Evolutionary conservation across 2,113 vertebrate genomes (phyloP).

Genomic region (Raja brachyura): DNA sequence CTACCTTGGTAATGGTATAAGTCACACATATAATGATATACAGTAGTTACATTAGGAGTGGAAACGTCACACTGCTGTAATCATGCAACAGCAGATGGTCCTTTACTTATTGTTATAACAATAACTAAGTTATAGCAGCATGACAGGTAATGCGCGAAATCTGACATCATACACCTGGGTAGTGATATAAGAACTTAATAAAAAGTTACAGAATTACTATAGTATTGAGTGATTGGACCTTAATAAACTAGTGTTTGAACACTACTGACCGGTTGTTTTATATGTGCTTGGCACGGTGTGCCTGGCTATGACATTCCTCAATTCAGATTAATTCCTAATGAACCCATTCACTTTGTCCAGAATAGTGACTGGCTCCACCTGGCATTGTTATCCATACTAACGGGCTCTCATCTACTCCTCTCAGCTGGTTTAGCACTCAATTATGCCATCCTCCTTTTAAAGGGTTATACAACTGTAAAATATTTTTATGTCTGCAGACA

Average conservation of each 20-base stretch:
- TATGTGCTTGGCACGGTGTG: background rate
- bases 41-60: too few relatives aligned
- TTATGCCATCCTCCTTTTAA: background rate
- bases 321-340: background rate
- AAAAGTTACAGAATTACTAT: background rate
- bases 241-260: background rate
- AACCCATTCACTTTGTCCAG: background rate
- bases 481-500: background rate
- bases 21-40: too few relatives aligned
- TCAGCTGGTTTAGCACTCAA: background rate
- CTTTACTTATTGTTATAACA: background rate
- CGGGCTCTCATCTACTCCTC: too few relatives aligned
- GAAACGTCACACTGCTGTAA: background rate
- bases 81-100: background rate
- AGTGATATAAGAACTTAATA: background rate
- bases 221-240: background rate
- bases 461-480: background rate
- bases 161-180: background rate
- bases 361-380: background rate
- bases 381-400: background rate
- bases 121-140: too few relatives aligned
- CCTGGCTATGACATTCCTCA: background rate
- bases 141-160: background rate
- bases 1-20: background rate
- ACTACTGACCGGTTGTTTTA: background rate